These are phyloP conservation scores for Zootoca vivipara DNA, from an alignment of 2,113 vertebrate genomes.

Conservation along the genomic window DNA sequence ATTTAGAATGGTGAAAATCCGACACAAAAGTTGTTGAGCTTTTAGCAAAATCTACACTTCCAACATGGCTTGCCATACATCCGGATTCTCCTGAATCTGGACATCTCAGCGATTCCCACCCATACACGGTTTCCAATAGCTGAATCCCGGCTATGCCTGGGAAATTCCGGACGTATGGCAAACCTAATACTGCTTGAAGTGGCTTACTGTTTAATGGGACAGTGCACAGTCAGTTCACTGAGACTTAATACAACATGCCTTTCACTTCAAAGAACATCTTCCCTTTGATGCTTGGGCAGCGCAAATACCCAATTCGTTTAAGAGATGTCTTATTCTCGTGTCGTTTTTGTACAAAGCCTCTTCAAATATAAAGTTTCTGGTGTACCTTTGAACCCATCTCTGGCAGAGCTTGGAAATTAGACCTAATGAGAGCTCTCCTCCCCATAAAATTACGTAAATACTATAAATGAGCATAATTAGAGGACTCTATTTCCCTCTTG, in stretches of 20 bases:
- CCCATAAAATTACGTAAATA: constrained; percentile 65
- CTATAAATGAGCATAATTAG: constrained; percentile 58
- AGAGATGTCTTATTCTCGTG: constrained; percentile 18
- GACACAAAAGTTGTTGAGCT: too few relatives aligned
- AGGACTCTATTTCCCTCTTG: constrained; percentile 50
- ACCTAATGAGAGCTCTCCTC: constrained; percentile 64
- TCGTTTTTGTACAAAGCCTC: constrained; percentile 53
- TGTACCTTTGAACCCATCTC: constrained; percentile 63
- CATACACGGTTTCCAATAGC: too few relatives aligned
- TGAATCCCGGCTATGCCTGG: too few relatives aligned
- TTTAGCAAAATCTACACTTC: too few relatives aligned
- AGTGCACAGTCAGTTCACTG: background rate
- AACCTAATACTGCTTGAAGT: too few relatives aligned
- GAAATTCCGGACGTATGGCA: too few relatives aligned
- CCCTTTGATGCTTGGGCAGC: background rate
- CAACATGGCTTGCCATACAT: too few relatives aligned
- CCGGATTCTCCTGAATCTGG: too few relatives aligned
- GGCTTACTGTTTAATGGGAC: background rate
- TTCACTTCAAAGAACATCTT: background rate
- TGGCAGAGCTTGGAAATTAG: constrained; percentile 58
- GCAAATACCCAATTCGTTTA: background rate
- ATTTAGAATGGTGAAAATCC: too few relatives aligned
- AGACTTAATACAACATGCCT: background rate
- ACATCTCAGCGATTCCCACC: too few relatives aligned
- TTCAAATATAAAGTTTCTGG: constrained; percentile 38